Base-by-base conservation (phyloP, 2,113 vertebrate species). In the Spilogale gracilis region DNA sequence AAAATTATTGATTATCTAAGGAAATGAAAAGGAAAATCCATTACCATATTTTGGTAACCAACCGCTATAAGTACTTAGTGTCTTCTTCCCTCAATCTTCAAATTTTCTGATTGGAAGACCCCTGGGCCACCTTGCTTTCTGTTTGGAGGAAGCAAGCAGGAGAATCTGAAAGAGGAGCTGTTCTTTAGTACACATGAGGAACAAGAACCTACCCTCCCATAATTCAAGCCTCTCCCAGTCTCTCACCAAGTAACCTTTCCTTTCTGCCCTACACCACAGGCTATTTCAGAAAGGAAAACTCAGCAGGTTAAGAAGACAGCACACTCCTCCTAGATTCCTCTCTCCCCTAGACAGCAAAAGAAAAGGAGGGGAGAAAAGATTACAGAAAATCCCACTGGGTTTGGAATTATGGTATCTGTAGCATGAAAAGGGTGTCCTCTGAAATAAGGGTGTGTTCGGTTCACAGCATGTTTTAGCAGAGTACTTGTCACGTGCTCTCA, bases 381-480 rank as follows among this genome's bases (percentile, higher is more conserved):
- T 43, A 89, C 60, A 83, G 73, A 91, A 96, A 81, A 92, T 52
- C 63, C 27, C 65, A n/a, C 56, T 84, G 76, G 27, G 6, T 89
- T 93, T 61, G 52, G 54, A 86, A 78, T 27, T 50, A 76, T 6
- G 60, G 86, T 78, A 97, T 95, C 74, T 30, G 1, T 60, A 69
- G 60, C 58, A 89, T 32, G 1, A 89, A 96, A 80, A 43, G 54
- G 11, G 43, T 21, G 9, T 45, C 58, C 21, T 94, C 82, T 78
- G 65, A 94, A 91, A 84, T 30, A 52, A 85, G 83, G 96, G 95
- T 81, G 86, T 97, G 96, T 85, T 85, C 73, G 38, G 2, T 54
- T 94, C 82, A 16, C n/a, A 74, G 54, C 78, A 52, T 71, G 92
- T 92, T 93, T 90, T 74, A 45, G 50, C 95, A 84, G 86, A 93